Evolutionary conservation across 2,888 invertebrate genomes (phyloP), one percentile per base, ranked within the genome.

Genomic region (Apamea anceps): DNA sequence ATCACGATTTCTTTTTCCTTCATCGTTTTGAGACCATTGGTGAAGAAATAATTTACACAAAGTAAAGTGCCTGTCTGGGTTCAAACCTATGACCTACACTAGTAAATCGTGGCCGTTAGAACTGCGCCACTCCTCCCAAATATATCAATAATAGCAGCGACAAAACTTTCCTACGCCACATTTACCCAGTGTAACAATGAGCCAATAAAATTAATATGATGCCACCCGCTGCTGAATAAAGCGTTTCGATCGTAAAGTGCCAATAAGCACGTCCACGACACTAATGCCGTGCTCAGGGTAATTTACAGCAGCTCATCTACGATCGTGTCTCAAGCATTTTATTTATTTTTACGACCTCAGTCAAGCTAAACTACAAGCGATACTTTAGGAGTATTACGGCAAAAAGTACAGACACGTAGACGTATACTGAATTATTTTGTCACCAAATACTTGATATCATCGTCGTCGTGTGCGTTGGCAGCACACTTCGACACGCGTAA

Each of bases 181-280:
- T 80, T 78, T 75, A 60, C 72, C 80, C 75, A 84, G 18, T 85
- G 89, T 88, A 86, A 91, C 92, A 91, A 93, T 91, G 79, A 88
- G 77, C 88, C 89, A 93, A 94, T 94, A 93, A 93, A 94, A 93
- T 93, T 91, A 92, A 94, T 94, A 94, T 89, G 91, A 94, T 90
- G 90, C 94, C 94, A 87, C 95, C 95, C 93, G 95, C 94, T 94
- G 96, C 87, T 93, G 93, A 94, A 94, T 95, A 93, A 93, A 95
- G 90, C 92, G 92, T 84, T 91, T 84, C 82, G 85, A 86, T 93
- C 93, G 91, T 96, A 95, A 95, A 95, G 87, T 89, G 90, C 86
- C 91, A 91, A 91, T 92, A 89, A 90, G 79, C 83, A 80, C 84
- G 85, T 87, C 85, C 80, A 80, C 77, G 80, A 81, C 87, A 79